Conservation (phyloP, 2,113 vertebrate genomes). For the Ailuropoda melanoleuca region DNA sequence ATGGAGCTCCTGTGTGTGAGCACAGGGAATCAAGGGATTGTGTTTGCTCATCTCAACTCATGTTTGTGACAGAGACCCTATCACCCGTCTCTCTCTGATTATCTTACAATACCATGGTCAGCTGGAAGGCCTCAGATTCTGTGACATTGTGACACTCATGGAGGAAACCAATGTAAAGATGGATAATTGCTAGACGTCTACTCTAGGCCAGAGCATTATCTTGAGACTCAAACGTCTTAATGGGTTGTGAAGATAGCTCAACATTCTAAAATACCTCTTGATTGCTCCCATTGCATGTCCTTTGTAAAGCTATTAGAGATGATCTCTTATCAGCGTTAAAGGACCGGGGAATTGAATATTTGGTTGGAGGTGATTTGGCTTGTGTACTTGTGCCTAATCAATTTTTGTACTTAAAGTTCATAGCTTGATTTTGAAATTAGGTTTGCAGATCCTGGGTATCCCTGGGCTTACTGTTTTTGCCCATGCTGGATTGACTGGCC, state of each 20-base stretch:
- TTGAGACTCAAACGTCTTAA: neutral
- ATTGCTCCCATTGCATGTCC: neutral
- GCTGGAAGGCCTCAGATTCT: neutral
- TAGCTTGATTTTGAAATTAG: neutral
- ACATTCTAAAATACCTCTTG: neutral
- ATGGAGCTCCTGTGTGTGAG: neutral
- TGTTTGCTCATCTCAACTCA: neutral
- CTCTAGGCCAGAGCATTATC: neutral
- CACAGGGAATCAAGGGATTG: neutral
- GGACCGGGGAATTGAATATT: neutral
- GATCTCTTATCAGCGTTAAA: neutral
- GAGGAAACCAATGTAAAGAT: neutral
- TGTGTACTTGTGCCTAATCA: conserved; percentile 8
- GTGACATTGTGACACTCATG: neutral
- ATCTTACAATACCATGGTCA: neutral
- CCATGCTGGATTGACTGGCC: conserved; percentile 43
- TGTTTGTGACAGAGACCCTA: neutral
- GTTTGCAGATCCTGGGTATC: neutral
- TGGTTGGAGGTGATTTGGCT: conserved; percentile 5
- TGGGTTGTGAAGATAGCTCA: neutral
- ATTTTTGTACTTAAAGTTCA: neutral
- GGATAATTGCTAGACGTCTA: neutral
- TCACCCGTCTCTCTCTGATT: neutral
- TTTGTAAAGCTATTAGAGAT: conserved; percentile 6
- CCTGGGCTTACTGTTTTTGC: neutral